Evolutionary conservation across 2,797 vertebrate genomes (phyloP).

Genomic region (Dermochelys coriacea): DNA sequence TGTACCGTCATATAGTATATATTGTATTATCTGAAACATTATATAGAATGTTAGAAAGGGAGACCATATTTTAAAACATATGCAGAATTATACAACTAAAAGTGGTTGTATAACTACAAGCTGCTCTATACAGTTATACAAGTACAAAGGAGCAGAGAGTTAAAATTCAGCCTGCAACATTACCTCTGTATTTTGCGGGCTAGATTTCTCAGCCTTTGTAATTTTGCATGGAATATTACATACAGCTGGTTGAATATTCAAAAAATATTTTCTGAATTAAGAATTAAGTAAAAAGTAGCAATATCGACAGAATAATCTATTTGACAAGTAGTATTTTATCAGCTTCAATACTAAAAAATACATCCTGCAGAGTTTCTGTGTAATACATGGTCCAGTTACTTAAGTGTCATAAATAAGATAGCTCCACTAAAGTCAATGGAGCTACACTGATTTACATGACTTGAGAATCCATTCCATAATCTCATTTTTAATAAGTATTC

Average conservation of each 20-base stretch:
- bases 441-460: not conserved
- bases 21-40: not conserved
- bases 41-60: not conserved
- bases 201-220: not conserved
- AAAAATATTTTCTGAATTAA: not conserved
- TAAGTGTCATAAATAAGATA: not conserved
- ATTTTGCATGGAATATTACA: not conserved
- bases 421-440: not conserved
- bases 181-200: not conserved
- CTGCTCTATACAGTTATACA: not conserved
- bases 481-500: not conserved
- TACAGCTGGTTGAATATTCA: not conserved
- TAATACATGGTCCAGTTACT: not conserved
- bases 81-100: not conserved
- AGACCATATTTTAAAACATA: not conserved
- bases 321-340: not conserved
- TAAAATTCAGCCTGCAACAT: not conserved
- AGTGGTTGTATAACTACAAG: not conserved
- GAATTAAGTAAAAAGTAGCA: not conserved
- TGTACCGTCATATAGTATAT: not conserved
- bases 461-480: not conserved
- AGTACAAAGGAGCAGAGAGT: not conserved
- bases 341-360: not conserved
- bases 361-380: not conserved
- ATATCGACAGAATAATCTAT: not conserved